A percentile compares a stretch with the other conserved stretches of the same genome.
Evolutionary conservation across 1,140 invertebrate genomes (phyloP).

Genomic region (Papilio polyxenes): DNA sequence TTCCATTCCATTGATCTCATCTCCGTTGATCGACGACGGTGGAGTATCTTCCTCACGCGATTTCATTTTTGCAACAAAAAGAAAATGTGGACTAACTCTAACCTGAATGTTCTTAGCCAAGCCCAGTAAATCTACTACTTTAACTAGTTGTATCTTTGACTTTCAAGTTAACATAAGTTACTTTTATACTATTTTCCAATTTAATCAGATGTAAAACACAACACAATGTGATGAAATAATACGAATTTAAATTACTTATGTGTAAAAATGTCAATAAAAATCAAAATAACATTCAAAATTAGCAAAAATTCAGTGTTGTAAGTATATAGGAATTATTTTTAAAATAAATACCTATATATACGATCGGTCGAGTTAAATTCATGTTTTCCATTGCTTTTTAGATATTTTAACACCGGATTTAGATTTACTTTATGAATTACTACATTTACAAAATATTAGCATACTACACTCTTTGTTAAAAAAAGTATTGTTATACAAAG

Average conservation of each 20-base stretch:
- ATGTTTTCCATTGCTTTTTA: background rate
- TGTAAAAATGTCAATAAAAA: constrained; percentile 3
- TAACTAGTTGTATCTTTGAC: background rate
- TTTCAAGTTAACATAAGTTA: background rate
- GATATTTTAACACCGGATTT: too few relatives aligned
- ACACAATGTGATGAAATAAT: background rate
- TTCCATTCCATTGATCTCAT: constrained; percentile 70
- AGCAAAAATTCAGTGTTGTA: constrained; percentile 1
- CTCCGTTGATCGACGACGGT: constrained; percentile 77
- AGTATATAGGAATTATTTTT: background rate
- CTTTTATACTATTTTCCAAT: background rate
- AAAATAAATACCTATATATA: background rate
- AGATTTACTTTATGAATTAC: too few relatives aligned
- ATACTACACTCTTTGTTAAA: too few relatives aligned
- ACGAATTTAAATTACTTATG: background rate
- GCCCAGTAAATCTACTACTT: background rate
- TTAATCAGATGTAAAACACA: background rate
- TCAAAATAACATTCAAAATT: constrained; percentile 32
- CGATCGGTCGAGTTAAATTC: background rate
- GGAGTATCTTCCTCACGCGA: constrained; percentile 72
- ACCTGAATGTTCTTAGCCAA: background rate
- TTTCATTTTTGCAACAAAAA: constrained; percentile 50
- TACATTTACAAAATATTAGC: too few relatives aligned
- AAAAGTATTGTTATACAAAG: too few relatives aligned
- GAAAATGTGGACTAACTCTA: background rate